These are phyloP conservation scores for Intellagama lesueurii DNA, from an alignment of 2,797 vertebrate species.

Conservation along the genomic window DNA sequence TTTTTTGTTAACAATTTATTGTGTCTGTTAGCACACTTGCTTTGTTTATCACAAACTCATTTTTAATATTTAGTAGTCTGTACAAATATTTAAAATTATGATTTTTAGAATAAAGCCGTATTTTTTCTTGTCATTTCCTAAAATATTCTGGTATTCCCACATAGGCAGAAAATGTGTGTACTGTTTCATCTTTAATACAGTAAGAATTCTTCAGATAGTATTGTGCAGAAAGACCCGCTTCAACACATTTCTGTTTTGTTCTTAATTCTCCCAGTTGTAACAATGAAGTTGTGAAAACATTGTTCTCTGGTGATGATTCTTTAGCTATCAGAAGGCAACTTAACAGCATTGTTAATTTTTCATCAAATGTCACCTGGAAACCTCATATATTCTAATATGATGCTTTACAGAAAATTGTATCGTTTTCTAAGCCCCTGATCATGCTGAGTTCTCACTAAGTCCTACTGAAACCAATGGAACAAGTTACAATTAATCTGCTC, in stretches of 20 bases:
- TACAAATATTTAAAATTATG: neutral
- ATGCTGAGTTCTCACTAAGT: neutral
- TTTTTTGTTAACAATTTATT: neutral
- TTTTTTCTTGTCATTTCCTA: neutral
- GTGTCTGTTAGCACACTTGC: neutral
- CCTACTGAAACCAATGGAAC: neutral
- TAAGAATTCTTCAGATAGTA: neutral
- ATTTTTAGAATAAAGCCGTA: no score
- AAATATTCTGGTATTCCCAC: neutral
- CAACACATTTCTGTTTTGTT: neutral
- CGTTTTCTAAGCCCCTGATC: neutral
- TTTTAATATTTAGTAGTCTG: neutral
- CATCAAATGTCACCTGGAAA: conserved; percentile 15
- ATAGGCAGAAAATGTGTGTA: neutral
- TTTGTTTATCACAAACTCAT: neutral
- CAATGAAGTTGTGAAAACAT: conserved; percentile 5
- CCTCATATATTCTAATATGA: neutral
- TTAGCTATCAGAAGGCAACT: conserved; percentile 6
- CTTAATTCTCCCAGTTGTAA: neutral
- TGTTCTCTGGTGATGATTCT: neutral
- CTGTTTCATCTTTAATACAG: neutral
- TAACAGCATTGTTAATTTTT: neutral
- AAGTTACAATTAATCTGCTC: neutral
- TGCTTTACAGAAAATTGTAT: neutral
- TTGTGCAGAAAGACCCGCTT: neutral